phyloP scores from a whole-genome alignment of 2,797 vertebrate genomes.

The Enteromius treurensis region DNA sequence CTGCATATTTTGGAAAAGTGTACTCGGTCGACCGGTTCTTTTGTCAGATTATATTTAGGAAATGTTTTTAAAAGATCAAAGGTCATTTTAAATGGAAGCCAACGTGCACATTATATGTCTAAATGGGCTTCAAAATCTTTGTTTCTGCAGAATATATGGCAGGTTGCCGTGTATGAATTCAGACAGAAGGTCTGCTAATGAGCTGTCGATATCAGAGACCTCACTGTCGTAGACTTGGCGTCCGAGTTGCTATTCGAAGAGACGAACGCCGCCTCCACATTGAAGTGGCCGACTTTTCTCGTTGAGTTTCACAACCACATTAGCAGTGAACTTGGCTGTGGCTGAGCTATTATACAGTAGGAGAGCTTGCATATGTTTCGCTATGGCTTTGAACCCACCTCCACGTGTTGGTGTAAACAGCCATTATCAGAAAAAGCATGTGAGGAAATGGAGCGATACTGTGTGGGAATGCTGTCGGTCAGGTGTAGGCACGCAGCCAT shows the following conservation, averaged over 20 bases:
- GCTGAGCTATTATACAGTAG: conserved; percentile 31
- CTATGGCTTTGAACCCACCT: conserved; percentile 41
- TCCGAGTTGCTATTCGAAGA: conserved; percentile 4
- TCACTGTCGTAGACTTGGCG: conserved; percentile 4
- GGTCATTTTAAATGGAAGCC: conserved; percentile 19
- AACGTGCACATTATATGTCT: neutral
- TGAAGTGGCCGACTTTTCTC: conserved; percentile 27
- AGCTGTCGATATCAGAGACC: conserved; percentile 26
- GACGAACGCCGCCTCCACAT: conserved; percentile 11
- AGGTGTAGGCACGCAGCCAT: conserved; percentile 63
- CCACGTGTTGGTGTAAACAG: conserved; percentile 43
- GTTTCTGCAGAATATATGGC: conserved; percentile 1
- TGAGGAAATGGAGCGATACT: conserved; percentile 37
- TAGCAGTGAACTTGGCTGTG: conserved; percentile 39
- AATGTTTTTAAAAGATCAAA: conserved; percentile 14
- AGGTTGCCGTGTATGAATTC: conserved; percentile 18
- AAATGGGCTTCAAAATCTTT: conserved; percentile 6
- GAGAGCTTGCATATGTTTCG: conserved; percentile 43
- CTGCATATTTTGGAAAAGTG: conserved; percentile 15
- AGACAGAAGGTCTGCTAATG: conserved; percentile 41
- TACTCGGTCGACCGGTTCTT: neutral
- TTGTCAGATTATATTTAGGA: conserved; percentile 11
- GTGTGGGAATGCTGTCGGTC: conserved; percentile 59
- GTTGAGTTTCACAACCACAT: conserved; percentile 39
- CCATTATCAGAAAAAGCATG: conserved; percentile 38